Conservation (phyloP, 2,888 invertebrate genomes). For the Clusia tigrina region DNA sequence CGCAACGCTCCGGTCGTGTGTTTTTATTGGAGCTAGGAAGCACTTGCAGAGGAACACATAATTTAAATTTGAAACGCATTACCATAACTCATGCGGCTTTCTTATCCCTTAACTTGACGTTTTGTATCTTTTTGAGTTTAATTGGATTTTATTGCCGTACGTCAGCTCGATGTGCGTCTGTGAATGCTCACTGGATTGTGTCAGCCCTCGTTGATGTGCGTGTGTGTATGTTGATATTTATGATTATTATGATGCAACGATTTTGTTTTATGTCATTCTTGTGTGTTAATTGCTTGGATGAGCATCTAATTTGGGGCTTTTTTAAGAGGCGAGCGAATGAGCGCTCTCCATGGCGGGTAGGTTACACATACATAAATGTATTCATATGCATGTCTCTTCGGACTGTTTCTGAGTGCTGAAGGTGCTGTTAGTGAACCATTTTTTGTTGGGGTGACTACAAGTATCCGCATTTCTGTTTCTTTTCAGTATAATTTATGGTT, state of each 20-base stretch:
- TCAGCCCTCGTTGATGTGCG: background rate
- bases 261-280: constrained; percentile 42
- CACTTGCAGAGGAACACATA: constrained; percentile 33
- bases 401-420: background rate
- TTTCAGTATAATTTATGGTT: constrained; percentile 36
- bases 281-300: constrained; percentile 57
- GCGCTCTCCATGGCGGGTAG: background rate
- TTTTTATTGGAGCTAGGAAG: constrained; percentile 47
- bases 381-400: background rate
- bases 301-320: constrained; percentile 54
- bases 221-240: constrained; percentile 47
- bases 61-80: constrained; percentile 34
- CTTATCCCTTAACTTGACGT: constrained; percentile 13
- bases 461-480: background rate
- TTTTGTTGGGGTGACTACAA: background rate
- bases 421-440: background rate
- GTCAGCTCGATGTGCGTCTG: constrained; percentile 20
- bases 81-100: constrained; percentile 33
- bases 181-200: constrained; percentile 39
- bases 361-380: background rate
- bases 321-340: background rate
- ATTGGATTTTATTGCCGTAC: constrained; percentile 53
- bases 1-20: too few relatives aligned
- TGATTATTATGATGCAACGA: constrained; percentile 59
- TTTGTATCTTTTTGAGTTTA: constrained; percentile 45